Percentiles rank a stretch among this genome's conserved stretches.
Evolutionary conservation across 2,888 invertebrate genomes (phyloP).

Genomic region (Morinoia aosen): DNA sequence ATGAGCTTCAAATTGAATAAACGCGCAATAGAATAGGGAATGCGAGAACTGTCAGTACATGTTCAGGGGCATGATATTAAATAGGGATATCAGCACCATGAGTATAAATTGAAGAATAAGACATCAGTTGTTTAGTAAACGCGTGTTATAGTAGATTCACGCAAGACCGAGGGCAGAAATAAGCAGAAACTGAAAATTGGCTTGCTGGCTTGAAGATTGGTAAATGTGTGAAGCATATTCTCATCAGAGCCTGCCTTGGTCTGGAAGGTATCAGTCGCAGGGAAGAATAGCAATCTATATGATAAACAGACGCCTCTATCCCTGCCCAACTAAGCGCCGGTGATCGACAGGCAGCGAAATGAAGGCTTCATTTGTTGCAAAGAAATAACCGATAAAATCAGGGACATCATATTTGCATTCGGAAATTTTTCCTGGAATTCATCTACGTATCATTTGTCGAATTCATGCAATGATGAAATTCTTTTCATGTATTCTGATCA

Average conservation of each 20-base stretch:
- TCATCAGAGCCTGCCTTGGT: not conserved
- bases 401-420: not conserved
- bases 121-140: not conserved
- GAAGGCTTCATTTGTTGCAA: not conserved
- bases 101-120: no score
- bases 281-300: constrained; percentile 17
- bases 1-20: not conserved
- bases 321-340: not conserved
- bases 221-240: not conserved
- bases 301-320: not conserved
- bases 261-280: not conserved
- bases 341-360: not conserved
- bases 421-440: no score
- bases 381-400: not conserved
- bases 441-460: no score
- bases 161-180: not conserved
- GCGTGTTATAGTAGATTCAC: not conserved
- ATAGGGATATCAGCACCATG: no score
- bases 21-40: not conserved
- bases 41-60: not conserved
- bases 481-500: no score
- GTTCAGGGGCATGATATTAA: no score
- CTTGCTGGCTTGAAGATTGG: not conserved
- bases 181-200: not conserved
- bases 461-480: no score